Base-by-base conservation (phyloP, 2,113 vertebrate species). In the Oreotrochilus melanogaster region DNA sequence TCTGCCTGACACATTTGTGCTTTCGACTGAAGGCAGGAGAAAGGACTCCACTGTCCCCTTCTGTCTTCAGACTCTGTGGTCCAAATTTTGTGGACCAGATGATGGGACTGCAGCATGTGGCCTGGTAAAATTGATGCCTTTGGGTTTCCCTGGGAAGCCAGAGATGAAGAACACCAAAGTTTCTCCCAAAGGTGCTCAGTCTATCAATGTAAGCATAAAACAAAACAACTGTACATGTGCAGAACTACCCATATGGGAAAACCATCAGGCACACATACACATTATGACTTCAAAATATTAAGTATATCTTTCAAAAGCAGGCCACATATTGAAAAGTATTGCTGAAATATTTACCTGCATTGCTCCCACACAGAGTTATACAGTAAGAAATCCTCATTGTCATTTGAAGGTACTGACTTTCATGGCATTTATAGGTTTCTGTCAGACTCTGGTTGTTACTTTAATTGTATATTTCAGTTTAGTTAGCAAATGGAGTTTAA, bases 201-300 rank as follows among this genome's bases (percentile, higher is more conserved):
- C 25, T 78, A 30, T 14, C 27, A 30, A 3, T 22, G 9, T 22
- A 35, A 1, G 1, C 53, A 65, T 25, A 61, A 81, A 73, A 33
- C 28, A 54, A 78, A 83, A 58, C 0, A 13, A 7, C 17, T 91
- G 14, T 6, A 33, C 11, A 37, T 0, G 0, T 25, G 22, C 28
- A n/a, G 6, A 70, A 30, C 8, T 66, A 64, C 13, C 13, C 3
- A 7, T 12, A 48, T 5, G n/a, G n/a, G 62, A 35, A 86, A 65
- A 33, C 9, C 7, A 14, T 6, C 30, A 75, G 57, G 22, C 9
- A 58, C 0, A 2, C 25, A 33, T 18, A 18, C 3, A 80, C 30
- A 56, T 64, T 53, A 28, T 37, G 3, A 17, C 45, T 71, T 48
- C 4, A 57, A 73, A 87, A 31, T 39, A 72, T 31, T 19, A 69